Percentiles rank a stretch among this genome's conserved stretches.
Conservation (phyloP, 1,140 invertebrate species). For the roundworm (Caenorhabditis elegans) region DNA sequence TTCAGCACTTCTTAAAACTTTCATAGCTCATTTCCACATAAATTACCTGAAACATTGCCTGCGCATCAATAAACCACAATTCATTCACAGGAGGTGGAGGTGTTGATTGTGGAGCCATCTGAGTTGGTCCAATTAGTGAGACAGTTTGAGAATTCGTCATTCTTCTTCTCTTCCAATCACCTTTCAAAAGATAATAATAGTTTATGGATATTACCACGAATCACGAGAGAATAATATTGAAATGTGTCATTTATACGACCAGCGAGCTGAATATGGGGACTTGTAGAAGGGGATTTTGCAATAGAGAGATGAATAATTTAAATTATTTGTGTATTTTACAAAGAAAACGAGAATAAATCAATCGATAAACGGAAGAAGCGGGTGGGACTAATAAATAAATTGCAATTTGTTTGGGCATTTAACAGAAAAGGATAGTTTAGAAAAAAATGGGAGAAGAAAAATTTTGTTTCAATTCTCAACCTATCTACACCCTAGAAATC, state of each 20-base stretch:
- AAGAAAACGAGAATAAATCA: neutral
- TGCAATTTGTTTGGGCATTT: neutral
- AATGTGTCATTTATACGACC: slow-evolving; percentile 4
- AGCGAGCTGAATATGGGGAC: neutral
- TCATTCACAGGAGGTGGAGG: neutral
- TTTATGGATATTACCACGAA: neutral
- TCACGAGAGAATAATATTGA: neutral
- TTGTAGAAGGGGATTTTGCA: neutral
- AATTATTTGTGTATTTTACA: neutral
- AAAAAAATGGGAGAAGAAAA: neutral
- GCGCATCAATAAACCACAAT: slow-evolving; percentile 27
- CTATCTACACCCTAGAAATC: neutral
- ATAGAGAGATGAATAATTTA: neutral
- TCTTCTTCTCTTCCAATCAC: neutral
- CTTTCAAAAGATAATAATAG: neutral
- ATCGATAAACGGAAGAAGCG: neutral
- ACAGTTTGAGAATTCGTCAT: neutral
- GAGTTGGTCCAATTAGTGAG: neutral
- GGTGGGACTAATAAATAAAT: neutral
- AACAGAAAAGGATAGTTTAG: neutral
- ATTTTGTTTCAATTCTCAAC: neutral
- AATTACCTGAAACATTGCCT: slow-evolving; percentile 30
- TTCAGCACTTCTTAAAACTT: too few relatives aligned
- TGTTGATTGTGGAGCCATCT: neutral
- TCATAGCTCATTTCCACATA: too few relatives aligned